Evolutionary conservation across 2,888 invertebrate species (phyloP).

Genomic region (Zaprionus lineosus): DNA sequence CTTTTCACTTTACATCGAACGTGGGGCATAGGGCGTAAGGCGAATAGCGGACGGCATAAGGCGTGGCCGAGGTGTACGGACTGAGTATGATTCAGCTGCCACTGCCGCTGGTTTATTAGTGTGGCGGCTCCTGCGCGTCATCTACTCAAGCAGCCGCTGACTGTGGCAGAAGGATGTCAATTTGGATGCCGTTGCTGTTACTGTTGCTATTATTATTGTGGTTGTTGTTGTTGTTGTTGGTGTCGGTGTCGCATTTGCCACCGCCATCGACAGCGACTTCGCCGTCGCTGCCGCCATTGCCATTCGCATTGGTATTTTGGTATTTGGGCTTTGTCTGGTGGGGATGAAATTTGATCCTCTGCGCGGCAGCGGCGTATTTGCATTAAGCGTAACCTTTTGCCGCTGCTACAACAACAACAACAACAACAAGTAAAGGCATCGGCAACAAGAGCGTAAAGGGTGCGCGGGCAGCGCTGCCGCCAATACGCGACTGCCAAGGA

Average conservation of each 20-base stretch:
- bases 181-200: conserved; percentile 26
- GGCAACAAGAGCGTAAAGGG: conserved; percentile 34
- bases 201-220: conserved; percentile 22
- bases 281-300: conserved; percentile 1
- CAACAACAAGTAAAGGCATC: conserved; percentile 1
- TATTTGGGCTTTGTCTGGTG: conserved; percentile 76
- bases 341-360: conserved; percentile 82
- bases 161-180: conserved; percentile 54
- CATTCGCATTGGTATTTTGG: conserved; percentile 73
- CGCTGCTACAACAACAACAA: conserved; percentile 20
- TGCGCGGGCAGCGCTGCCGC: conserved; percentile 40
- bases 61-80: too few species aligned
- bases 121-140: conserved; percentile 34
- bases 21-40: conserved; percentile 2
- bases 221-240: conserved; percentile 18
- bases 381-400: conserved; percentile 77
- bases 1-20: conserved; percentile 35
- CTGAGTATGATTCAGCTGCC: conserved; percentile 22
- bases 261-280: background rate
- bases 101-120: conserved; percentile 61
- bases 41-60: too few species aligned
- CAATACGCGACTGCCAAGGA: conserved; percentile 69
- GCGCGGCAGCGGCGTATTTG: conserved; percentile 65
- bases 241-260: conserved; percentile 45
- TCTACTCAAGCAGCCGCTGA: conserved; percentile 40